phyloP scores from a whole-genome alignment of 2,113 vertebrate species.

The Thermophis baileyi region DNA sequence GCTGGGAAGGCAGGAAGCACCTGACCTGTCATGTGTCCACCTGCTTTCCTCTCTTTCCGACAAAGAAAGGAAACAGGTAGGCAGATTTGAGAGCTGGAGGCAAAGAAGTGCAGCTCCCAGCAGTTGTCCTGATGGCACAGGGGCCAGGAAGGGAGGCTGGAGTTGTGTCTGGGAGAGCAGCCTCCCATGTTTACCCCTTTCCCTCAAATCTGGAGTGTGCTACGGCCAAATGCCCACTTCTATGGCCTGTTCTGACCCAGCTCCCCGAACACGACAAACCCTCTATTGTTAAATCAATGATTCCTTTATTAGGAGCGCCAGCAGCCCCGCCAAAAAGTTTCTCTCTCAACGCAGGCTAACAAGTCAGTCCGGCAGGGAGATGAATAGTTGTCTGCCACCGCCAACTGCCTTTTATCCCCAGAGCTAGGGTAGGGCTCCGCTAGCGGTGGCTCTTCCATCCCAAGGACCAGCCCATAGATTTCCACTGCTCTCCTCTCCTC shows the following conservation, averaged over 20 bases:
- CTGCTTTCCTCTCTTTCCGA: slow-evolving; percentile 30
- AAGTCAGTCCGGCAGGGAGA: too few species aligned
- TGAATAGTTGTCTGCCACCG: too few species aligned
- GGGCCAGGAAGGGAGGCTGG: background rate
- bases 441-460: too few species aligned
- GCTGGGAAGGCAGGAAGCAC: slow-evolving; percentile 18
- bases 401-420: too few species aligned
- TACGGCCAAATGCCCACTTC: background rate
- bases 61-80: slow-evolving; percentile 32
- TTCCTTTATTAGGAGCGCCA: too few species aligned
- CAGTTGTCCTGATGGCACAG: background rate
- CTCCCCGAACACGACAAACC: too few species aligned
- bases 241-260: background rate
- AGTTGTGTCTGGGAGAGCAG: background rate
- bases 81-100: background rate
- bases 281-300: too few species aligned
- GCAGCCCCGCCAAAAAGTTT: too few species aligned
- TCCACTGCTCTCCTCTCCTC: too few species aligned
- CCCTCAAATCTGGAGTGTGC: background rate
- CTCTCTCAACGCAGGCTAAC: too few species aligned
- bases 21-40: slow-evolving; percentile 25
- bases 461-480: too few species aligned
- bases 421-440: too few species aligned
- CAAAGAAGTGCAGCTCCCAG: background rate
- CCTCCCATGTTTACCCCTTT: background rate